A percentile compares a stretch with the other conserved stretches of the same genome.
phyloP scores from a whole-genome alignment of 2,888 invertebrate genomes.

The Drosophila meridionalis region DNA sequence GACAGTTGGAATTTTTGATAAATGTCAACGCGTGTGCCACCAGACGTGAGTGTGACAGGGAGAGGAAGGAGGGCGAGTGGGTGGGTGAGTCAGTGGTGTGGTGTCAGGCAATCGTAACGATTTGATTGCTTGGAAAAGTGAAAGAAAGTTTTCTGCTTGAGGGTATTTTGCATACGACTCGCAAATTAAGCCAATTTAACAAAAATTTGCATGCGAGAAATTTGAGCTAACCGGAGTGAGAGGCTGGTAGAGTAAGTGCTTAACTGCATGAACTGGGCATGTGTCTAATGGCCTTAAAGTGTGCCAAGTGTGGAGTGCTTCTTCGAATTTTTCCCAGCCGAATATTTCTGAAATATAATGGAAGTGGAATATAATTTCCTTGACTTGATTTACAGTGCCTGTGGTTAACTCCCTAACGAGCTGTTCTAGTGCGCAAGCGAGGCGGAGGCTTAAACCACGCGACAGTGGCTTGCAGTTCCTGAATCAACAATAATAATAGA shows the following conservation, averaged over 20 bases:
- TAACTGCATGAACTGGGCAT: constrained; percentile 18
- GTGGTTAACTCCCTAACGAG: constrained; percentile 50
- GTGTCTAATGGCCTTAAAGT: constrained; percentile 29
- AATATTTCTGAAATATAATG: constrained; percentile 7
- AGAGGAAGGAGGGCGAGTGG: not conserved
- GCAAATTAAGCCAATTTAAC: constrained; percentile 71
- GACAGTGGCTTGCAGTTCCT: constrained; percentile 38
- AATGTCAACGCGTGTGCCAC: constrained; percentile 68
- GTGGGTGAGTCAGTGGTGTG: constrained; percentile 5
- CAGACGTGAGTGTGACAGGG: not conserved
- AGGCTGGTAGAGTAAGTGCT: constrained; percentile 21
- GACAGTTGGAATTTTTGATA: constrained; percentile 72
- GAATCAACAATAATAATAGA: constrained; percentile 69
- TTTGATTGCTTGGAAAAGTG: constrained; percentile 72
- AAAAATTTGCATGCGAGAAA: constrained; percentile 37
- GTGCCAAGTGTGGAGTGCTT: not conserved
- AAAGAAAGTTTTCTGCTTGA: constrained; percentile 46
- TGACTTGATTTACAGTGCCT: constrained; percentile 51
- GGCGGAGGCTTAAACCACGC: constrained; percentile 13
- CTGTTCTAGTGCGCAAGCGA: constrained; percentile 33
- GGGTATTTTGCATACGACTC: constrained; percentile 42
- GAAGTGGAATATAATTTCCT: constrained; percentile 62
- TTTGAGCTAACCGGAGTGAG: constrained; percentile 5
- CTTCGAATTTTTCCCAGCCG: not conserved
- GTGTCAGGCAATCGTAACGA: constrained; percentile 51